Percentiles rank a stretch among this genome's conserved stretches.
These are phyloP conservation scores for Pan paniscus DNA, from an alignment of 2,113 vertebrate genomes.

Conservation along the genomic window DNA sequence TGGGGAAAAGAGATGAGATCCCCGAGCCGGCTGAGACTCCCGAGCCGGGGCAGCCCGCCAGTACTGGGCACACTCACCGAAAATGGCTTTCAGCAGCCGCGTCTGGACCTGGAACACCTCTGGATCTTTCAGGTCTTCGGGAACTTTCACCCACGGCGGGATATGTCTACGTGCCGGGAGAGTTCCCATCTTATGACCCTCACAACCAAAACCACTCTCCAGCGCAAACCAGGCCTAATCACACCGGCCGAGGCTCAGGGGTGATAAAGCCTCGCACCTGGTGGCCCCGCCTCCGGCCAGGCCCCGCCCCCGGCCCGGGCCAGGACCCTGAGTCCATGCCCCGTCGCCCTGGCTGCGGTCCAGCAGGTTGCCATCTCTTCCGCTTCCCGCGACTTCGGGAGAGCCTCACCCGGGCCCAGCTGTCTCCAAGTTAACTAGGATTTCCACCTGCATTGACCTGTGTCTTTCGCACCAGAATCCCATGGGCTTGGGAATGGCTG, in stretches of 20 bases:
- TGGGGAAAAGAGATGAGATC: neutral
- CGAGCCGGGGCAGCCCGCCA: rapidly evolving
- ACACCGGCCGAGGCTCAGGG: rapidly evolving
- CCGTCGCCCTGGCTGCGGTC: neutral
- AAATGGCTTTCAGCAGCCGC: slow-evolving; percentile 5
- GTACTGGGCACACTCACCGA: slow-evolving; percentile 40
- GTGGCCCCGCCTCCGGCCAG: neutral
- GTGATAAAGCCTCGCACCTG: rapidly evolving
- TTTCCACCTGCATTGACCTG: neutral
- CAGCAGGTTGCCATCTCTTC: neutral
- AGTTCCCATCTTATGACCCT: neutral
- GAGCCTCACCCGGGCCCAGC: neutral
- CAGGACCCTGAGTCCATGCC: rapidly evolving
- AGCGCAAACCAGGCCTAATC: rapidly evolving
- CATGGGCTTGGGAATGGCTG: neutral
- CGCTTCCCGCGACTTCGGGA: too few species aligned
- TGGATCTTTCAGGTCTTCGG: slow-evolving; percentile 40
- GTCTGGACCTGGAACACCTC: slow-evolving; percentile 49
- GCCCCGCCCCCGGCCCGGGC: neutral
- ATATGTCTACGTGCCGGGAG: neutral
- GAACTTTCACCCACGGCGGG: slow-evolving; percentile 50
- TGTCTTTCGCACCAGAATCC: neutral
- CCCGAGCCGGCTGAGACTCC: neutral
- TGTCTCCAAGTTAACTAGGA: neutral
- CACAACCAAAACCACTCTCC: neutral